A percentile compares a stretch with the other conserved stretches of the same genome.
These are phyloP conservation scores for Meta bourneti DNA, from an alignment of 2,888 invertebrate genomes.

Conservation along the genomic window DNA sequence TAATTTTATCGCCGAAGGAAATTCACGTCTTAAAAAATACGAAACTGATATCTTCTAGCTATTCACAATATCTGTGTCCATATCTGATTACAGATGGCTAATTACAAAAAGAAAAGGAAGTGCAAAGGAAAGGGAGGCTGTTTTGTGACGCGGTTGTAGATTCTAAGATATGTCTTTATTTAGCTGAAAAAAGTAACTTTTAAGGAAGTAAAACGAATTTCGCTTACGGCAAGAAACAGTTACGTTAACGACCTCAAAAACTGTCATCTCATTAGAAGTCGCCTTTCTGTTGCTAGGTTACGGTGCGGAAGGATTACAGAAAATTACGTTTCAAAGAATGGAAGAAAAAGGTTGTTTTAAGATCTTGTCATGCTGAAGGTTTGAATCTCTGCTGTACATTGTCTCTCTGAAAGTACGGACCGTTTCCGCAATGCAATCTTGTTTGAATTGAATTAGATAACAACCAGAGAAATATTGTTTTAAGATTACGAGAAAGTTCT, in stretches of 20 bases:
- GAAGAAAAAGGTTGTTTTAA: neutral
- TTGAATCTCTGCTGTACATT: too few species aligned
- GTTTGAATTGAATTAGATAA: too few species aligned
- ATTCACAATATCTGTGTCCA: too few species aligned
- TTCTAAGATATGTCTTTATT: neutral
- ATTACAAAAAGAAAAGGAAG: neutral
- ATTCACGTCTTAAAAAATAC: too few species aligned
- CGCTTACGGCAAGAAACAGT: conserved; percentile 8
- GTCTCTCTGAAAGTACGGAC: too few species aligned
- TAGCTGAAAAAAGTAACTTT: neutral
- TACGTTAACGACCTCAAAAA: conserved; percentile 15
- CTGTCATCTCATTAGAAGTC: conserved; percentile 17
- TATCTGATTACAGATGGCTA: too few species aligned
- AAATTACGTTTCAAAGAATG: neutral
- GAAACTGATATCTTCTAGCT: too few species aligned
- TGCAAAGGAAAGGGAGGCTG: neutral
- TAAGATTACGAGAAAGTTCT: too few species aligned
- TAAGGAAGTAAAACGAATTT: neutral
- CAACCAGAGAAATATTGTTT: too few species aligned
- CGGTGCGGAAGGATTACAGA: neutral
- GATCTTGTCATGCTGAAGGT: too few species aligned
- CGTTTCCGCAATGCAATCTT: too few species aligned
- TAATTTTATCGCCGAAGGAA: too few species aligned
- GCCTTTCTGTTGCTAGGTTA: conserved; percentile 5
- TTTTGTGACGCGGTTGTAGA: neutral